Evolutionary conservation across 2,888 invertebrate genomes (phyloP).

Genomic region (Thumatha senex): DNA sequence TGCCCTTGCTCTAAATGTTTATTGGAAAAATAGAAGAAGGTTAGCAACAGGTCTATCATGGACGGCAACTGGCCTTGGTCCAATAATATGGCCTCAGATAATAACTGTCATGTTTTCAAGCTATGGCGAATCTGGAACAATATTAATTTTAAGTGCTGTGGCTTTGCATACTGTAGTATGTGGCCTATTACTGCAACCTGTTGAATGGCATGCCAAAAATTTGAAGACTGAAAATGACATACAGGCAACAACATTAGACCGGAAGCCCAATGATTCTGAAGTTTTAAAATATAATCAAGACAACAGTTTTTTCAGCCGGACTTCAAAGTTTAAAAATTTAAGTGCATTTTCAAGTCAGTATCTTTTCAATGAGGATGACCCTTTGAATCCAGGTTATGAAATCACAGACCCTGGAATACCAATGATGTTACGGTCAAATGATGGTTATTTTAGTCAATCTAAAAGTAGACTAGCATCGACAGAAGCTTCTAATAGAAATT

Average conservation of each 20-base stretch:
- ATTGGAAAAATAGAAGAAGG: slow-evolving; percentile 87
- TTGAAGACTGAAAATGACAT: slow-evolving; percentile 46
- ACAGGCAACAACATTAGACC: slow-evolving; percentile 53
- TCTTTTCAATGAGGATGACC: slow-evolving; percentile 85
- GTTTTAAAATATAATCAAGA: slow-evolving; percentile 52
- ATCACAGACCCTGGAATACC: slow-evolving; percentile 86
- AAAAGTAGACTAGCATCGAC: slow-evolving; percentile 67
- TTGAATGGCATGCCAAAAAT: slow-evolving; percentile 87
- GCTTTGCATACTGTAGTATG: slow-evolving; percentile 87
- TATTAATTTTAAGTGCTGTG: slow-evolving; percentile 86
- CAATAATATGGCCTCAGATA: slow-evolving; percentile 88
- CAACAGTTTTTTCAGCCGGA: slow-evolving; percentile 69
- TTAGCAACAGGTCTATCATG: slow-evolving; percentile 88
- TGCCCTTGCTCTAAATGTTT: slow-evolving; percentile 88
- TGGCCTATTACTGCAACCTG: slow-evolving; percentile 88
- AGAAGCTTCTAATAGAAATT: slow-evolving; percentile 71
- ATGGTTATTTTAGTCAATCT: slow-evolving; percentile 84
- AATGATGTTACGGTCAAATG: slow-evolving; percentile 86
- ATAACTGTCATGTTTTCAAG: slow-evolving; percentile 85
- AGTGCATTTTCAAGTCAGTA: slow-evolving; percentile 85
- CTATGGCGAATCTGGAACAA: slow-evolving; percentile 86
- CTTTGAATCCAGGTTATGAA: slow-evolving; percentile 85
- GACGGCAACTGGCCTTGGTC: slow-evolving; percentile 88
- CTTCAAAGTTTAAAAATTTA: slow-evolving; percentile 69
- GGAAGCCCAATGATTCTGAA: slow-evolving; percentile 31